A percentile compares a stretch with the other conserved stretches of the same genome.
phyloP scores from a whole-genome alignment of 2,113 vertebrate genomes.

The Plecotus auritus region DNA sequence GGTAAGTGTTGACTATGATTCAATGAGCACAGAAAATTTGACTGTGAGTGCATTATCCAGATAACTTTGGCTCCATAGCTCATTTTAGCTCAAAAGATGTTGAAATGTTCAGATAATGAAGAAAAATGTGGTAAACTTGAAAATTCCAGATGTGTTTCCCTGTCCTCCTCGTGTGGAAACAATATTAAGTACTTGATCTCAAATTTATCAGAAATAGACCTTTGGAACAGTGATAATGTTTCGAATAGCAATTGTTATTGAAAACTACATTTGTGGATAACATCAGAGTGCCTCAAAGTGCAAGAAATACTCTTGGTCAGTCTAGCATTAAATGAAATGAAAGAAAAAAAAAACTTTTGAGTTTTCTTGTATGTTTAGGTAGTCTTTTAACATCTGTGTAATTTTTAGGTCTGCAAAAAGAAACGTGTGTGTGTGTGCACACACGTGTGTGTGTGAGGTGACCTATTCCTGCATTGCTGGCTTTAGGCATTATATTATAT shows the following conservation, averaged over 20 bases:
- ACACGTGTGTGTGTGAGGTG: constrained; percentile 18
- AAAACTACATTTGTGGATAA: not conserved
- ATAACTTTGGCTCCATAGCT: not conserved
- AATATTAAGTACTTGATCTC: not conserved
- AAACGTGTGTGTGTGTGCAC: not conserved
- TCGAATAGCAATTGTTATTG: constrained; percentile 25
- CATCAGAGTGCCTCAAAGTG: not conserved
- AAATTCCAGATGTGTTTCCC: not conserved
- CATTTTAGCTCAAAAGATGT: not conserved
- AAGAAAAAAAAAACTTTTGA: not conserved
- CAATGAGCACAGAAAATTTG: not conserved
- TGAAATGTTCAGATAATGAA: not conserved
- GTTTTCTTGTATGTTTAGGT: not conserved
- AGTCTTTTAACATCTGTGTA: constrained; percentile 16
- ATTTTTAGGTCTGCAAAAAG: not conserved
- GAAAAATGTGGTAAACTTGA: not conserved
- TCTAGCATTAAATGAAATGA: not conserved
- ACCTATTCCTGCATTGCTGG: not conserved
- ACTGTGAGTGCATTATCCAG: not conserved
- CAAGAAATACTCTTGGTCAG: not conserved
- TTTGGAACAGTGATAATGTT: not conserved
- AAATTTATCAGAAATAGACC: not conserved
- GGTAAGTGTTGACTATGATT: not conserved
- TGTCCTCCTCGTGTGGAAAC: not conserved
- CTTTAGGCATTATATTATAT: not conserved